Percentiles rank a stretch among this genome's conserved stretches.
Evolutionary conservation across 2,888 invertebrate species (phyloP).

Genomic region (Sipha maydis): DNA sequence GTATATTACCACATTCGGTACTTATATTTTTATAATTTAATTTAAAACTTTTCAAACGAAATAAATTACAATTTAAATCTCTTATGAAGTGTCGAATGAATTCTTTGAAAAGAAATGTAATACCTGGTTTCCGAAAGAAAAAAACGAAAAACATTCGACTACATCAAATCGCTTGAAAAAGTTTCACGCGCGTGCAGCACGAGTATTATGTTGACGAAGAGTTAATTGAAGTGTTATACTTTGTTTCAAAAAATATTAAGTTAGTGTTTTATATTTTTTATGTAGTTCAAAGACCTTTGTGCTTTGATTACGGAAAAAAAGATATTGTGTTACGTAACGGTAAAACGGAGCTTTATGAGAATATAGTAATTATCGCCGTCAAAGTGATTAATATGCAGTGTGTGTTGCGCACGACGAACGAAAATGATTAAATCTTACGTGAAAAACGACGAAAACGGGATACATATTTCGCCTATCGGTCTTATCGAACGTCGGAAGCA

Average conservation of each 20-base stretch:
- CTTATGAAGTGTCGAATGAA: neutral
- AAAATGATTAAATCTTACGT: too few species aligned
- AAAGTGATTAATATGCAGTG: neutral
- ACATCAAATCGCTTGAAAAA: constrained; percentile 20
- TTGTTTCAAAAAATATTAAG: constrained; percentile 30
- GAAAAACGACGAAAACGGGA: neutral
- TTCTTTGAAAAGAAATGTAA: constrained; percentile 39
- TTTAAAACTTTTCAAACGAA: constrained; percentile 34
- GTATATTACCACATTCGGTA: too few species aligned
- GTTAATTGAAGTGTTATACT: constrained; percentile 37
- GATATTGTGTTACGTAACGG: neutral
- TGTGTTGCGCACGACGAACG: neutral
- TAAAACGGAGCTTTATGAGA: neutral
- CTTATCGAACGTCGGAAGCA: neutral
- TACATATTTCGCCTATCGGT: neutral
- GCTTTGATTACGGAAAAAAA: neutral
- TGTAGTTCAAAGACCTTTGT: neutral
- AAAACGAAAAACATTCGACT: constrained; percentile 26
- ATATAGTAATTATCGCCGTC: neutral
- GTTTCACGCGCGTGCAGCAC: neutral
- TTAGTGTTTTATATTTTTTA: constrained; percentile 5
- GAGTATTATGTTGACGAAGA: constrained; percentile 25
- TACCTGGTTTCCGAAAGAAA: neutral
- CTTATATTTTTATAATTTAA: constrained; percentile 19
- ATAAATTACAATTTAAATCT: constrained; percentile 24